Evolutionary conservation across 2,888 invertebrate species (phyloP), one percentile per base, ranked within the genome.

Genomic region (Sicus ferrugineus): DNA sequence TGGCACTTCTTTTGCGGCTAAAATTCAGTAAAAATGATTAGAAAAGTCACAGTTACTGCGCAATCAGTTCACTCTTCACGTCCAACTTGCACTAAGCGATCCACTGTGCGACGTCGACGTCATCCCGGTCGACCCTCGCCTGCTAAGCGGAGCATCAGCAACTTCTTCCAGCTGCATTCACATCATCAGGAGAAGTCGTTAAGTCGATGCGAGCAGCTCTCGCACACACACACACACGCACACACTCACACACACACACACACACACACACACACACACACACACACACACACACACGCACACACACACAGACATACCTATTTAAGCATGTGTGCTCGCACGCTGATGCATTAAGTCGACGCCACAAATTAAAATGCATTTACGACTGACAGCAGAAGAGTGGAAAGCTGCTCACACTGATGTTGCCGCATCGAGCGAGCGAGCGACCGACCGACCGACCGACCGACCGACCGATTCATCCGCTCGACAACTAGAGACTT

Each of bases 161-260:
- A 64, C 48, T 21, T 52, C 31, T 52, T 64, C 30, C 64, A 50
- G 50, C 31, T 30, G 64, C 64, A 50, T 34, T 31, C 64, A 50
- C 31, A 48, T 23, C 31, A 61, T 50, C 31, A 64, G 64, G 31
- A 64, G 26, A 46, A 67, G 58, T 48, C 46, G 26, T 59, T 59
- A 26, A 48, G 48, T 67, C 52, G 23, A 28, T 38, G 61, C 21
- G 3, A n/a, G 42, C 3, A 16, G 16, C 9, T 42, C 16, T 16
- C n/a, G 42, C 42, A 1, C 42, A 42, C 42, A 3, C 42, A 42
- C 42, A 42, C 42, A 1, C 42, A 42, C 42, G 5, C 42, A 42
- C 42, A 42, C 42, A 42, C 11, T 2, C 34, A 34, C 16, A 59
- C 26, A 23, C n/a, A n/a, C 28, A 52, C 48, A 21, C 61, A 19